phyloP scores from a whole-genome alignment of 2,888 invertebrate species.

The Chloromyia formosa region DNA sequence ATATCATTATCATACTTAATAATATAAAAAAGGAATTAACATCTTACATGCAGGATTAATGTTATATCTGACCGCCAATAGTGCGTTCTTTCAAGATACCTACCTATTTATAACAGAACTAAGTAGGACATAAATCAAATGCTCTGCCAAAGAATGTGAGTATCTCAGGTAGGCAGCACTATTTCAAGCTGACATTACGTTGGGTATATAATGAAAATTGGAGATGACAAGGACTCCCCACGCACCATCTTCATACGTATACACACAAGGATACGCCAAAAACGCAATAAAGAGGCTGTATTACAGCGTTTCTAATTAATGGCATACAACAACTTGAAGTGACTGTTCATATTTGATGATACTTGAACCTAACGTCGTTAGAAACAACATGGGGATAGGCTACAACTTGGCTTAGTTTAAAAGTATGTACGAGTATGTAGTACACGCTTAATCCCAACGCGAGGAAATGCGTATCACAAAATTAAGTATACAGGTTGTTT shows the following conservation, averaged over 20 bases:
- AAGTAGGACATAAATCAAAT: neutral
- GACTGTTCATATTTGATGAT: slow-evolving; percentile 18
- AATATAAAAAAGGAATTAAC: neutral
- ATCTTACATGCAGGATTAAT: neutral
- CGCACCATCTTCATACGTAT: no score
- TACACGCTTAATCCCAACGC: neutral
- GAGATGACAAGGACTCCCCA: neutral
- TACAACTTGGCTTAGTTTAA: neutral
- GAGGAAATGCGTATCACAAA: neutral
- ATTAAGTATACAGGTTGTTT: neutral
- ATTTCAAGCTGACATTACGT: neutral
- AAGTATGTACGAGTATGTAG: neutral
- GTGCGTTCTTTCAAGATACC: neutral
- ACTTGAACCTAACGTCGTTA: neutral
- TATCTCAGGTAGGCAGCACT: neutral
- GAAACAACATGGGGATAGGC: neutral
- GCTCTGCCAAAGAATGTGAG: neutral
- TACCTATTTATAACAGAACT: neutral
- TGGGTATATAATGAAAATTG: neutral
- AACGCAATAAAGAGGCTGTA: neutral
- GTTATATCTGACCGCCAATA: neutral
- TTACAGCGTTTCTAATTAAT: neutral
- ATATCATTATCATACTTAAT: neutral
- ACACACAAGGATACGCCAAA: no score
- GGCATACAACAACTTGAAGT: slow-evolving; percentile 4